Evolutionary conservation across 2,113 vertebrate species (phyloP).

Genomic region (Pteruthius melanotis): DNA sequence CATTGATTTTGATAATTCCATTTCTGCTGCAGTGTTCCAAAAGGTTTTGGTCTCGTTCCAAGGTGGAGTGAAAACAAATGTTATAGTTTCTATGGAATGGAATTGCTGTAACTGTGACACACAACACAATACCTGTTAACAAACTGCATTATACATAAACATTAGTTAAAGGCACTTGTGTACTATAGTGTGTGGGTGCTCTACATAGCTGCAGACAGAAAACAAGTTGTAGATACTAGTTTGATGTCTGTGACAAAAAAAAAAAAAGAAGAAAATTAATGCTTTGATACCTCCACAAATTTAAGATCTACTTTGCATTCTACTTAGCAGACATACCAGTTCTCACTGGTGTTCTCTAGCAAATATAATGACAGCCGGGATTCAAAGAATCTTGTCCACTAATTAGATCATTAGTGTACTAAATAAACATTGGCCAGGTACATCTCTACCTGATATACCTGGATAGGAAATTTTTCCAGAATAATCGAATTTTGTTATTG

Average conservation of each 20-base stretch:
- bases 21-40: neutral
- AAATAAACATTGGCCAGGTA: neutral
- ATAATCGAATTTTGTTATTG: neutral
- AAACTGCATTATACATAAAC: neutral
- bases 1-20: constrained; percentile 17
- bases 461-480: neutral
- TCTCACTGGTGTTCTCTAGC: neutral
- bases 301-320: neutral
- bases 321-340: neutral
- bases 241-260: neutral
- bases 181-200: neutral
- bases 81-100: neutral
- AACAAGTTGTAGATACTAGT: neutral
- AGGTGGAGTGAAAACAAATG: neutral
- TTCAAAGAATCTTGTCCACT: neutral
- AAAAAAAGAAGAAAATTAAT: neutral
- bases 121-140: neutral
- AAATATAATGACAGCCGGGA: neutral
- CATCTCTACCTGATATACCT: neutral
- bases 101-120: neutral
- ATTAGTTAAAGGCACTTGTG: neutral
- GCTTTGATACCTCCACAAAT: neutral
- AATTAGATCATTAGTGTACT: neutral
- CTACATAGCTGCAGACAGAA: neutral
- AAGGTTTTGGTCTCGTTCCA: neutral